Conservation (phyloP, 2,113 vertebrate genomes). For the Brachypodius melanocephalos region DNA sequence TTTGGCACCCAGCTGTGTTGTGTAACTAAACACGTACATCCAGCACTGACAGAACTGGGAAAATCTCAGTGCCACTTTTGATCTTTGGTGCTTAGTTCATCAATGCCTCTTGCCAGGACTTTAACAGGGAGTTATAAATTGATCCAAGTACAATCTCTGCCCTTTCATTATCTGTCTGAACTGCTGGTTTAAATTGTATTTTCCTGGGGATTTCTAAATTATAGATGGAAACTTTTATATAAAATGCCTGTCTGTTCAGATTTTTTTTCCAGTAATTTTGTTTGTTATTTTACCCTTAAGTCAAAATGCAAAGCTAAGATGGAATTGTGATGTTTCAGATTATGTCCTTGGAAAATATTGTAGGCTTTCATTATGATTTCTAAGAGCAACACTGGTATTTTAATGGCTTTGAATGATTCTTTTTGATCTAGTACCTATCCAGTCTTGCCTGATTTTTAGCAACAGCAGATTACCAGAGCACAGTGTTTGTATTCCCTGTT, state of each 20-base stretch:
- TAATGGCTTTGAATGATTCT: neutral
- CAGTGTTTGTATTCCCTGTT: neutral
- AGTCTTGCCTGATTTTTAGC: neutral
- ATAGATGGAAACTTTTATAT: neutral
- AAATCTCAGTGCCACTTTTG: neutral
- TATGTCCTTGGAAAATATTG: neutral
- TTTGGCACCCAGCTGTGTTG: neutral
- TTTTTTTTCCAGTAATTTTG: neutral
- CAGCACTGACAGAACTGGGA: neutral
- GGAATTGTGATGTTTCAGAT: neutral
- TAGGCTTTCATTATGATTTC: neutral
- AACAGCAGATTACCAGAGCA: neutral
- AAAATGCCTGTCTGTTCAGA: neutral
- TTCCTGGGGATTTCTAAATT: neutral
- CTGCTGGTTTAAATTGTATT: neutral
- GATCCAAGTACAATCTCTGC: neutral
- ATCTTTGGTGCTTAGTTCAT: neutral
- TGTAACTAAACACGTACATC: neutral
- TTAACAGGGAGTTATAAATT: neutral
- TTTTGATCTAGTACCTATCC: neutral
- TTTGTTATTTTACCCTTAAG: neutral
- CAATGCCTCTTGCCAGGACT: neutral
- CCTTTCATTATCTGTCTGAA: neutral
- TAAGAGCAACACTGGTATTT: neutral
- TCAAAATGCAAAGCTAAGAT: neutral